These are phyloP conservation scores for Polydrusus pterygomalis DNA, from an alignment of 2,888 invertebrate genomes.

Conservation along the genomic window DNA sequence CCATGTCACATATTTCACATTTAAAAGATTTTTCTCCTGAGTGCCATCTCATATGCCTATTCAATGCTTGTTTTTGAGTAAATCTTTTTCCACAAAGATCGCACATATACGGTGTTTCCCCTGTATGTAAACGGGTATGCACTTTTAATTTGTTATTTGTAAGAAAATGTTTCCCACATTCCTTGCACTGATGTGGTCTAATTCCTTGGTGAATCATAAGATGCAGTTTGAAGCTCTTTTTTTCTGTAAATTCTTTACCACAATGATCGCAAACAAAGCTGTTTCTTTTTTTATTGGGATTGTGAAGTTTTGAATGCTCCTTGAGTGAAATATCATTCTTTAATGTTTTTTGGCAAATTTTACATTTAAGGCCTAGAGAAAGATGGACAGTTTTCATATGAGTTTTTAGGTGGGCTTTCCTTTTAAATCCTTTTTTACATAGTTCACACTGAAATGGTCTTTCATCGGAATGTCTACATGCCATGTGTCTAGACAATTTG, in stretches of 20 bases:
- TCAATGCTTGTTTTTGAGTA: slow-evolving; percentile 73
- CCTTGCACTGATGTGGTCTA: slow-evolving; percentile 52
- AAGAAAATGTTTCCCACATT: slow-evolving; percentile 63
- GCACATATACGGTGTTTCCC: neutral
- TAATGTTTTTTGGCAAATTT: neutral
- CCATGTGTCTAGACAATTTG: too few species aligned
- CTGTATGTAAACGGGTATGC: slow-evolving; percentile 62
- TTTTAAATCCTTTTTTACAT: too few species aligned
- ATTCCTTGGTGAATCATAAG: slow-evolving; percentile 48
- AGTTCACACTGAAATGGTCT: too few species aligned
- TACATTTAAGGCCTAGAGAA: too few species aligned
- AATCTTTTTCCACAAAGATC: slow-evolving; percentile 56
- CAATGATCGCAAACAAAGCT: slow-evolving; percentile 44
- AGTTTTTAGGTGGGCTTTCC: too few species aligned
- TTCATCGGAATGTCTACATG: too few species aligned
- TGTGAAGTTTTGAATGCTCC: slow-evolving; percentile 17
- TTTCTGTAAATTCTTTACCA: slow-evolving; percentile 27
- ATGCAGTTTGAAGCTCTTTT: slow-evolving; percentile 41
- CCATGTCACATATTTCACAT: slow-evolving; percentile 64
- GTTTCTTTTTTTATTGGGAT: slow-evolving; percentile 44
- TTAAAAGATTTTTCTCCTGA: slow-evolving; percentile 71
- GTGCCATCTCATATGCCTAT: slow-evolving; percentile 68
- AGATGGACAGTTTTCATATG: too few species aligned
- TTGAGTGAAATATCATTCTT: slow-evolving; percentile 7
- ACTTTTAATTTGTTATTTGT: slow-evolving; percentile 62